Evolutionary conservation across 2,888 invertebrate species (phyloP).

Genomic region (Harmothoe impar): DNA sequence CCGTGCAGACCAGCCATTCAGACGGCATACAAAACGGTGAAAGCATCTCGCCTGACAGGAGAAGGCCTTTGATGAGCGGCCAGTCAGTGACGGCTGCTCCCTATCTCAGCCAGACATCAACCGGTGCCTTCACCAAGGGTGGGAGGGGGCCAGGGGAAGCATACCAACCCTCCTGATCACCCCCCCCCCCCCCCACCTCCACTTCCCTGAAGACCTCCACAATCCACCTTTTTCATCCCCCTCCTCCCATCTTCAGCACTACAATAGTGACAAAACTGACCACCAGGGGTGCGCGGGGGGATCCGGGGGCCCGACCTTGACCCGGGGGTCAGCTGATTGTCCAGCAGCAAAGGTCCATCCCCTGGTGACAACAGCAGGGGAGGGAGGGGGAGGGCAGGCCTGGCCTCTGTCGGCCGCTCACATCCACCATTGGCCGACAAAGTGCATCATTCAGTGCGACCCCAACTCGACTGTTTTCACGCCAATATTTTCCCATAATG

Average conservation of each 20-base stretch:
- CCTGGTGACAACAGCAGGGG: background rate
- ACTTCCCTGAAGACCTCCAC: background rate
- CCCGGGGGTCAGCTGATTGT: constrained; percentile 18
- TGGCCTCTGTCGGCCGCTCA: background rate
- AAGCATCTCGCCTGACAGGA: background rate
- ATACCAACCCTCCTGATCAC: background rate
- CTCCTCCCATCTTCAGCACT: background rate
- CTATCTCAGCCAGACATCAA: constrained; percentile 29
- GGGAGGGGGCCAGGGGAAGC: background rate
- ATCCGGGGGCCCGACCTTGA: constrained; percentile 34
- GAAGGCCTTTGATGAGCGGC: background rate
- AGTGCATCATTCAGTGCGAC: background rate
- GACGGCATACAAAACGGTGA: background rate
- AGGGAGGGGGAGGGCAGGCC: background rate
- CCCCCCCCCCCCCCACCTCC: background rate
- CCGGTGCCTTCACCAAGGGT: background rate
- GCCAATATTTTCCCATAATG: constrained; percentile 19
- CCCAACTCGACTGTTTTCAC: background rate
- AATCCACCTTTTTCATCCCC: background rate
- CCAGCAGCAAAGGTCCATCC: background rate
- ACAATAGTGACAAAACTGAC: constrained; percentile 30
- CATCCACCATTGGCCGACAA: background rate
- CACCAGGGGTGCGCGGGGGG: constrained; percentile 14
- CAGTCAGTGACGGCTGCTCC: constrained; percentile 14
- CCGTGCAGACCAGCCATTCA: background rate